These are phyloP conservation scores for Athene cunicularia DNA, from an alignment of 2,113 vertebrate species.

Conservation along the genomic window DNA sequence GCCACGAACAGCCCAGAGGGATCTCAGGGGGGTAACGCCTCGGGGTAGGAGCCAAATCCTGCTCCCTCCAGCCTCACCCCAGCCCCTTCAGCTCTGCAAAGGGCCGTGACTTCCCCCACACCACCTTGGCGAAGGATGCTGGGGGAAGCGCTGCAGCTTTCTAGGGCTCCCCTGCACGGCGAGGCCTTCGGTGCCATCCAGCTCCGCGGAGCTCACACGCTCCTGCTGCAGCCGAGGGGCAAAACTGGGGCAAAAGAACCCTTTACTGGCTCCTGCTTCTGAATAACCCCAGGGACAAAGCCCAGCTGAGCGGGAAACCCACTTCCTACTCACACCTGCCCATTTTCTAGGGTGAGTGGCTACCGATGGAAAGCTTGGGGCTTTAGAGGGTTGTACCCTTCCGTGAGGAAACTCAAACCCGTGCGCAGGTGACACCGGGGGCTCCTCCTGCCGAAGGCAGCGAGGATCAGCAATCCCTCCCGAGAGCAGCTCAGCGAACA, in stretches of 20 bases:
- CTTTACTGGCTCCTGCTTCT: background rate
- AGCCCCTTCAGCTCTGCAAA: fast-evolving
- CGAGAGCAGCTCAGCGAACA: background rate
- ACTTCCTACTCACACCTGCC: background rate
- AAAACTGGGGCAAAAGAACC: fast-evolving
- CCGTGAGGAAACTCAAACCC: background rate
- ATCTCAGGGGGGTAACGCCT: fast-evolving
- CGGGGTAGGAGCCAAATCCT: background rate
- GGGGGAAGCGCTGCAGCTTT: background rate
- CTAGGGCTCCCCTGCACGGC: fast-evolving
- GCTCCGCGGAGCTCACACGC: background rate
- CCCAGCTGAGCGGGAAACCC: background rate
- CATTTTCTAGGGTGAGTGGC: fast-evolving
- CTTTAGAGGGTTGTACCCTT: background rate
- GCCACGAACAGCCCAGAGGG: background rate
- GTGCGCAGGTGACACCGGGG: fast-evolving
- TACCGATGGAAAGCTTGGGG: fast-evolving
- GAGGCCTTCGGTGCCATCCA: fast-evolving
- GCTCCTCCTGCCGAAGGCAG: background rate
- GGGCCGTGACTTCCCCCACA: background rate
- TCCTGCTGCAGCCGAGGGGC: background rate
- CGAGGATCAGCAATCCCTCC: fast-evolving
- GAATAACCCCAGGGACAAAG: background rate
- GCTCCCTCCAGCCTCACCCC: background rate
- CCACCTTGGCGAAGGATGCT: fast-evolving